A percentile compares a stretch with the other conserved stretches of the same genome.
Conservation (phyloP, 2,113 vertebrate species). For the Prochilodus magdalenae region DNA sequence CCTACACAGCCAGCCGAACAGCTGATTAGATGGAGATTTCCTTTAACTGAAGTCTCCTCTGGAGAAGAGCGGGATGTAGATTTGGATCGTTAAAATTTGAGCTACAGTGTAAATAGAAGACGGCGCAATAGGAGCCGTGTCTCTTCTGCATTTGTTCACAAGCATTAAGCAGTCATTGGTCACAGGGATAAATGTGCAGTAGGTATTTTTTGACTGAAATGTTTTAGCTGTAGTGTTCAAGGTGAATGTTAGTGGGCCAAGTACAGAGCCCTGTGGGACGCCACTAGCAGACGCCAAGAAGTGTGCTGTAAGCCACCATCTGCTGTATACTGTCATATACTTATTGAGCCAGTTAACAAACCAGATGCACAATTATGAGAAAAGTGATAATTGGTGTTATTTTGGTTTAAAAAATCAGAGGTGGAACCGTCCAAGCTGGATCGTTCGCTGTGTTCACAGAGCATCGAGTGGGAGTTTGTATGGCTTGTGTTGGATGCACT, state of each 20-base stretch:
- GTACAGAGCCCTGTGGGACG: neutral
- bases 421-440: neutral
- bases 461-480: neutral
- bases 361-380: neutral
- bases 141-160: too few relatives aligned
- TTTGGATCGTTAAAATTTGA: too few relatives aligned
- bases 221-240: neutral
- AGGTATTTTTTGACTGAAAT: neutral
- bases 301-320: conserved; percentile 10
- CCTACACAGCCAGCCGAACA: neutral
- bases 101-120: too few relatives aligned
- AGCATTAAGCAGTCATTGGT: neutral
- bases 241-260: neutral
- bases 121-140: too few relatives aligned
- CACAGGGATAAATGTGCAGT: neutral
- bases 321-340: neutral
- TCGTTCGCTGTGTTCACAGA: neutral
- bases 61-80: neutral
- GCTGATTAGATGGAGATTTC: neutral
- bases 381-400: neutral
- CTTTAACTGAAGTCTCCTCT: neutral
- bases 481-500: neutral
- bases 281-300: neutral
- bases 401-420: neutral
- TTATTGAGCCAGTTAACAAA: neutral